Evolutionary conservation across 2,888 invertebrate species (phyloP), one percentile per base, ranked within the genome.

Genomic region (Osmoderma eremita): DNA sequence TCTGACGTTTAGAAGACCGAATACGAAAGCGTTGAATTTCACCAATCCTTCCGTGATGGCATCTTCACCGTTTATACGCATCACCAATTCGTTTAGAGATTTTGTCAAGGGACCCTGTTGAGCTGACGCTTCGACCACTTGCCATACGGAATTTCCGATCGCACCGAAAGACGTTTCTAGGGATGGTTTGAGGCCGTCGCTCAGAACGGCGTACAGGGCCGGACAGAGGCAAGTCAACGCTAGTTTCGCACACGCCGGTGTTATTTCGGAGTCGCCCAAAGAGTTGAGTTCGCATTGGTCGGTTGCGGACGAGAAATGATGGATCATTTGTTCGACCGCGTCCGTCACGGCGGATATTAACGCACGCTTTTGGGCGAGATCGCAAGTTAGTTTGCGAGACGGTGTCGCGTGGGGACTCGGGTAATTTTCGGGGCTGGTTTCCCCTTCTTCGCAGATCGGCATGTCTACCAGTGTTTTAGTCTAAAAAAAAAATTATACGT

Each of bases 1-100:
- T 72, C 92, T 88, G 64, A 94, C 88, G 81, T 95, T 95, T 63
- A 95, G 85, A 68, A 95, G 85, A 49, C 94, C 95, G 78, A 94
- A 89, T 71, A 94, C 89, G 80, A 95, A 95, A 62, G 94, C 94
- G 80, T 94, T 93, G 80, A 95, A 95, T 80, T 93, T 94, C 75
- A 94, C 88, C 77, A 92, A 86, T 73, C 92, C 93, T 82, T 94
- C 94, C 10, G 91, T 90, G 24, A 94, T 88, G 50, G 90, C 90
- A 77, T 93, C 91, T 81, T 93, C 93, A 70, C 90, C 89, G 80
- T 94, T 94, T 75, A 95, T 90, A 76, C 91, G 88, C 79, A 92
- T 85, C 18, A 94, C 93, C 72, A 95, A 84, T 77, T 94, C 94
- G 78, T 93, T 91, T 13, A 95, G 84, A 2, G 93, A 91, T 80